These are phyloP conservation scores for Galaxea fascicularis DNA, from an alignment of 92 coral and sea anemone genomes.

Conservation along the genomic window DNA sequence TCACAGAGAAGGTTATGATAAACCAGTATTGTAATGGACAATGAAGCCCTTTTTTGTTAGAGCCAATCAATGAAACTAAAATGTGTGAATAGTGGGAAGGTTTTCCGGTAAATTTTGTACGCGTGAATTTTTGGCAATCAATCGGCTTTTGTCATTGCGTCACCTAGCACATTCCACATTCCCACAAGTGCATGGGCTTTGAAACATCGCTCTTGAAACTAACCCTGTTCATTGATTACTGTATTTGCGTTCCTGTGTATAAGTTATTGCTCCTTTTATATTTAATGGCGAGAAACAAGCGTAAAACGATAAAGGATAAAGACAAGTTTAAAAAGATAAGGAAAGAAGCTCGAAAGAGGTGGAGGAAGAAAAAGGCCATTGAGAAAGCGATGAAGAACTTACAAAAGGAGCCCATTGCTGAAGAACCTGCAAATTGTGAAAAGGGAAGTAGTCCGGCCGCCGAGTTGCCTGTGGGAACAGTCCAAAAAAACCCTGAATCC, in stretches of 20 bases:
- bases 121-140: not conserved
- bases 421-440: not conserved
- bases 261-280: not conserved
- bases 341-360: constrained; percentile 10
- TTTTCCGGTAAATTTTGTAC: not conserved
- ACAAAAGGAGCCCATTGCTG: not conserved
- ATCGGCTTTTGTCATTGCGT: not conserved
- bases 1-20: not conserved
- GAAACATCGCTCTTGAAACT: not conserved
- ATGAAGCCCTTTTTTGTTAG: not conserved
- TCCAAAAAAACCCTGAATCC: not conserved
- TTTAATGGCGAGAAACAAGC: constrained; percentile 11
- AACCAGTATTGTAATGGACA: not conserved
- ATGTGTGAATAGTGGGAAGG: not conserved
- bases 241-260: not conserved
- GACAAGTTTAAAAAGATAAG: not conserved
- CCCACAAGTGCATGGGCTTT: too few species aligned
- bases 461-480: not conserved
- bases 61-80: not conserved
- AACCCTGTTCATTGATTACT: not conserved
- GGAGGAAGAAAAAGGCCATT: constrained; percentile 13
- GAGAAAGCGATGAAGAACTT: constrained; percentile 14
- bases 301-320: not conserved
- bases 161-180: not conserved
- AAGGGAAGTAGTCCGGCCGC: not conserved